These are phyloP conservation scores for Chelmon rostratus DNA, from an alignment of 2,797 vertebrate species.

Conservation along the genomic window DNA sequence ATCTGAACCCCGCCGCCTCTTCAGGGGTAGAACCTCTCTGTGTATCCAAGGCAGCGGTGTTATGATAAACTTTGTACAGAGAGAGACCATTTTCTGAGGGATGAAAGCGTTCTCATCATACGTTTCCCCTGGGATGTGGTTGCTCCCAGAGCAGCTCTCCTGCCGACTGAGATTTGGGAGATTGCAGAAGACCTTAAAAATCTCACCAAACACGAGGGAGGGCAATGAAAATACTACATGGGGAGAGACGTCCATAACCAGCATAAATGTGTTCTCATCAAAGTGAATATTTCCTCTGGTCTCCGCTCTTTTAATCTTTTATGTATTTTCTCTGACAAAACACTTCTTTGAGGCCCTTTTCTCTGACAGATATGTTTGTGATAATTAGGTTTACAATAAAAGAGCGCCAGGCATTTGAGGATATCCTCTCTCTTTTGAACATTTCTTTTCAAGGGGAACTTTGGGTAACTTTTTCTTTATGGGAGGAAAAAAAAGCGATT, in stretches of 20 bases:
- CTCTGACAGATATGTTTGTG: slow-evolving; percentile 64
- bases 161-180: slow-evolving; percentile 68
- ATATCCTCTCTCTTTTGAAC: slow-evolving; percentile 61
- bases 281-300: slow-evolving; percentile 67
- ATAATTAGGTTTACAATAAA: slow-evolving; percentile 77
- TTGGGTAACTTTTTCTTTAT: slow-evolving; percentile 52
- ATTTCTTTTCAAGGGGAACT: slow-evolving; percentile 53
- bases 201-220: slow-evolving; percentile 53
- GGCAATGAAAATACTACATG: slow-evolving; percentile 63
- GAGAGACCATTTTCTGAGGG: slow-evolving; percentile 40
- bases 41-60: slow-evolving; percentile 35
- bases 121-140: slow-evolving; percentile 62
- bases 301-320: slow-evolving; percentile 70
- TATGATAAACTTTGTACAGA: slow-evolving; percentile 49
- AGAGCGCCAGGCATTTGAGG: slow-evolving; percentile 52
- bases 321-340: slow-evolving; percentile 76
- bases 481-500: slow-evolving; percentile 40
- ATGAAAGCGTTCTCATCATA: slow-evolving; percentile 77
- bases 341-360: slow-evolving; percentile 63
- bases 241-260: slow-evolving; percentile 51
- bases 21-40: slow-evolving; percentile 14
- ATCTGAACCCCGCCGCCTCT: slow-evolving; percentile 15
- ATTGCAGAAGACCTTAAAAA: slow-evolving; percentile 73
- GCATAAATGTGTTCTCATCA: slow-evolving; percentile 71
- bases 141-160: slow-evolving; percentile 62